phyloP scores from a whole-genome alignment of 2,113 vertebrate genomes.

The Seriola quinqueradiata region DNA sequence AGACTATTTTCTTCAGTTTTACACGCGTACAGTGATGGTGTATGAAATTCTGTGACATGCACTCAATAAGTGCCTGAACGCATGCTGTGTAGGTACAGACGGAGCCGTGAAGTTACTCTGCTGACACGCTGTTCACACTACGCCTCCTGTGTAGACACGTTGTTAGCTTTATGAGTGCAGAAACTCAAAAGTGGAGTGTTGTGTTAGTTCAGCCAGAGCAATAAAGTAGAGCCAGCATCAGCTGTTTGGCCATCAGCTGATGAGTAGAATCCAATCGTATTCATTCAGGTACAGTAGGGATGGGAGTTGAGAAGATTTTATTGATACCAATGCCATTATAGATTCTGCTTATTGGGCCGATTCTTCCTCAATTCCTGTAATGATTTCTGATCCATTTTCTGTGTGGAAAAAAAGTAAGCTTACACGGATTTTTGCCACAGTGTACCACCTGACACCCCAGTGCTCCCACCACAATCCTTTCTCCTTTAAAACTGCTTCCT shows the following conservation, averaged over 20 bases:
- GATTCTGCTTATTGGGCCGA: too few species aligned
- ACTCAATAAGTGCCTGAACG: background rate
- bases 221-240: slow-evolving; percentile 3
- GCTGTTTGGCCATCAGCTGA: background rate
- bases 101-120: background rate
- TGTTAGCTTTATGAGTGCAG: background rate
- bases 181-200: background rate
- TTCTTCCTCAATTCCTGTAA: too few species aligned
- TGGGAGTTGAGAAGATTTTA: too few species aligned
- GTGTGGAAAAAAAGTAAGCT: too few species aligned
- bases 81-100: background rate
- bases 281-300: background rate
- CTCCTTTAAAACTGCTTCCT: too few species aligned
- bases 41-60: background rate
- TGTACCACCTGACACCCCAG: too few species aligned
- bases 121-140: slow-evolving; percentile 8
- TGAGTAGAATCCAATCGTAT: background rate
- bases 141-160: background rate
- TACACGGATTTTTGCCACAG: too few species aligned
- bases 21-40: background rate
- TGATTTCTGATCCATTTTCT: too few species aligned
- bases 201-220: background rate
- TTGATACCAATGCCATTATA: too few species aligned
- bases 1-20: background rate
- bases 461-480: too few species aligned